A percentile compares a stretch with the other conserved stretches of the same genome.
Evolutionary conservation across 2,797 vertebrate species (phyloP).

Genomic region (Lagocephalus sceleratus): DNA sequence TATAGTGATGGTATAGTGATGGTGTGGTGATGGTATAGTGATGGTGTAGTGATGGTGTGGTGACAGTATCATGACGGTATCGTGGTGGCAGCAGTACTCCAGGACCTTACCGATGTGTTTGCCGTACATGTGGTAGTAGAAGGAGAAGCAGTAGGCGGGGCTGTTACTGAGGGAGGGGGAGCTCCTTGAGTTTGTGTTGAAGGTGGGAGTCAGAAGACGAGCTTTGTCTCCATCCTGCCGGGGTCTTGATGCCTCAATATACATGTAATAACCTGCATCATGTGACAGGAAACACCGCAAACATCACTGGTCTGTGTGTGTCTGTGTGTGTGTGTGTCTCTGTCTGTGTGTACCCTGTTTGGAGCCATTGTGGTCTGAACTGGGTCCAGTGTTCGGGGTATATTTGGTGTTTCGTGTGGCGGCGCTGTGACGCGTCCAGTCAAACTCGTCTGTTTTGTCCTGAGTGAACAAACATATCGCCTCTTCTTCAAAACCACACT

Average conservation of each 20-base stretch:
- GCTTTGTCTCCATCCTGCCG: constrained; percentile 88
- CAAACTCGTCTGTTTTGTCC: constrained; percentile 90
- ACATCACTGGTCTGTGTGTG: neutral
- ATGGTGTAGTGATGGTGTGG: too few species aligned
- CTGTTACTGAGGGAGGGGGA: constrained; percentile 72
- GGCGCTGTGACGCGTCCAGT: constrained; percentile 94
- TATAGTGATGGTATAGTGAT: too few species aligned
- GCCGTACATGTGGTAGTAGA: constrained; percentile 80
- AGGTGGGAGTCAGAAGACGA: constrained; percentile 86
- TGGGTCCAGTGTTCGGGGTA: constrained; percentile 92
- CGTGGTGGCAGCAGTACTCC: neutral
- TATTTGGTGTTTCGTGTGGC: constrained; percentile 90
- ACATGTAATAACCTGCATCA: constrained; percentile 91
- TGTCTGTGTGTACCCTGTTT: constrained; percentile 82
- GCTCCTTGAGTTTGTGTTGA: constrained; percentile 87
- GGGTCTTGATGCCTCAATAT: constrained; percentile 92
- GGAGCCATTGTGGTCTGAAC: constrained; percentile 85
- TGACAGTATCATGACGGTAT: too few species aligned
- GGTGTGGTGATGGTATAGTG: too few species aligned
- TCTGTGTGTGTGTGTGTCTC: constrained; percentile 9
- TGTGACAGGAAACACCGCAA: neutral
- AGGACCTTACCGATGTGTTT: constrained; percentile 86
- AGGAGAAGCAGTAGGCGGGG: constrained; percentile 83
- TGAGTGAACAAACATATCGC: constrained; percentile 93
- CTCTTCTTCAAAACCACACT: constrained; percentile 92